phyloP scores from a whole-genome alignment of 2,113 vertebrate genomes.

The Falcunculus frontatus region DNA sequence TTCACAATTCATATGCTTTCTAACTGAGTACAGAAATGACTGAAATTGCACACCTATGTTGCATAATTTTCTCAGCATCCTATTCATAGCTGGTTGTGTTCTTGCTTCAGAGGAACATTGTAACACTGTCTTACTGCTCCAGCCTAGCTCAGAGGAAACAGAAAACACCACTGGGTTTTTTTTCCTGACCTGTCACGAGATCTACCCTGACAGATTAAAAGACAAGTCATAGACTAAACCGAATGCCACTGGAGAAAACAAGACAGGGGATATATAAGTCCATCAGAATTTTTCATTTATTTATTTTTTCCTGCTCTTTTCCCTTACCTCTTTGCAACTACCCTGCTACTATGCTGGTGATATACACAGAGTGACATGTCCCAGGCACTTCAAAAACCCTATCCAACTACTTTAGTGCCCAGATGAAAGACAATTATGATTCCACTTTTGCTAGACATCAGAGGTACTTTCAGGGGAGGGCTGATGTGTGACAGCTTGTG shows the following conservation, averaged over 20 bases:
- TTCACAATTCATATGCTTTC: background rate
- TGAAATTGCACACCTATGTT: background rate
- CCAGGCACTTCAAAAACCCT: background rate
- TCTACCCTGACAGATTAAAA: background rate
- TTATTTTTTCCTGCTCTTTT: background rate
- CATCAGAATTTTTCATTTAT: background rate
- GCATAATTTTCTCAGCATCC: background rate
- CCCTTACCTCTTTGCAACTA: background rate
- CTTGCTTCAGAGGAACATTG: background rate
- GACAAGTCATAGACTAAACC: background rate
- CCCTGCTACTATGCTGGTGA: background rate
- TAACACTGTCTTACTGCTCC: background rate
- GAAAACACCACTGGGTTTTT: background rate
- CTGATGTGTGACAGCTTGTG: background rate
- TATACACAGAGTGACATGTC: background rate
- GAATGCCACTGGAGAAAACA: background rate
- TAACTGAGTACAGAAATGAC: background rate
- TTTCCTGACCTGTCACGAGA: background rate
- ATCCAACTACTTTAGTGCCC: background rate
- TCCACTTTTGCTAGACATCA: slow-evolving; percentile 19
- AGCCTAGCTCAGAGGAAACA: background rate
- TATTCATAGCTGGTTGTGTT: background rate
- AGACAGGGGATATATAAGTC: background rate
- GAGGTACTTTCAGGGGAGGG: background rate
- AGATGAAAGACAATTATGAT: slow-evolving; percentile 9